Evolutionary conservation across 2,888 invertebrate species (phyloP), one percentile per base, ranked within the genome.

Genomic region (Nomada goodeniana): DNA sequence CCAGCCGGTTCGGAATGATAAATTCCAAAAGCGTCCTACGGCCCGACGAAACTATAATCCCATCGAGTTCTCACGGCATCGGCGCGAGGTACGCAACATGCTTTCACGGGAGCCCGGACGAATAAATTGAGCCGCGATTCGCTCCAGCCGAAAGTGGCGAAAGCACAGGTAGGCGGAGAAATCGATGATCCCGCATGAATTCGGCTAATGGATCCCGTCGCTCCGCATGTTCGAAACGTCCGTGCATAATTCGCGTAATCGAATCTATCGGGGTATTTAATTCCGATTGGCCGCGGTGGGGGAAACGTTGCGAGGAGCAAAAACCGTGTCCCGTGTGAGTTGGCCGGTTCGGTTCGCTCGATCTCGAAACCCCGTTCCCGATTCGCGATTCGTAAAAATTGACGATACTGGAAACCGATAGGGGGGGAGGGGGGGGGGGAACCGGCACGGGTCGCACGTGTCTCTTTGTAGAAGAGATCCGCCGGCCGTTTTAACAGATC

Each of bases 211-310:
- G 86, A 81, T 59, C 64, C 77, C 57, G 79, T 74, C 78, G 63
- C 72, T 78, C 80, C 82, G 67, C 79, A 85, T 71, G 82, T 52
- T 82, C 80, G 80, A 80, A 88, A 80, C 86, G 83, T 76, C 83
- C 88, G 89, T 87, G 86, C 76, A 90, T 87, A 89, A 90, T 90
- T 90, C 83, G 83, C 52, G 69, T 89, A 88, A 89, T 89, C 87
- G 89, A 89, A 90, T 89, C 81, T 80, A 76, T 60, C 72, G 63
- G 57, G 60, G 52, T 60, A 70, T 78, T 85, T 85, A 76, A 76
- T 75, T 78, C 53, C 29, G 69, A 75, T 75, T 71, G 61, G 73
- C 7, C 36, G 36, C 26, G 57, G 69, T 42, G 52, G 26, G 53
- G 60, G 18, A 50, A 23, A 68, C 55, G 47, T 13, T 47, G 47